A percentile compares a stretch with the other conserved stretches of the same genome.
phyloP scores from a whole-genome alignment of 2,888 invertebrate species.

The Diachrysia chrysitis region DNA sequence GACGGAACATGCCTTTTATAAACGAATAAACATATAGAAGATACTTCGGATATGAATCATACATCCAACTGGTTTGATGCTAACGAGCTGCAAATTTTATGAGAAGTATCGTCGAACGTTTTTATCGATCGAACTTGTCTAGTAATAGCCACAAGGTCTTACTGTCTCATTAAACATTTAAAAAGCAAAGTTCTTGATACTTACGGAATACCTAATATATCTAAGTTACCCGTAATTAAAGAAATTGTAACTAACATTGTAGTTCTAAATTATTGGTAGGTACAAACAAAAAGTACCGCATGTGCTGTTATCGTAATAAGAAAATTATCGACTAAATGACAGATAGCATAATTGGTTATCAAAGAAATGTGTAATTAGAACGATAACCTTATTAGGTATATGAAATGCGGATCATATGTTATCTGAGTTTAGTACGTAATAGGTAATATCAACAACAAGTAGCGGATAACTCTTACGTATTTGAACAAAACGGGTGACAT shows the following conservation, averaged over 20 bases:
- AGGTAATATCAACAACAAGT: neutral
- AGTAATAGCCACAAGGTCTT: no score
- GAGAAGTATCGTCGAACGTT: neutral
- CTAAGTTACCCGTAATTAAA: neutral
- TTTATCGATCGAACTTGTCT: neutral
- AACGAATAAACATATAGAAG: neutral
- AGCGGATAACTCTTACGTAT: neutral
- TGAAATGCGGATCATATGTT: neutral
- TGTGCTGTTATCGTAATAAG: neutral
- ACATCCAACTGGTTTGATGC: neutral
- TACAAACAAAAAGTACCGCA: neutral
- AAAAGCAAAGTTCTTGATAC: neutral
- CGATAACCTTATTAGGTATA: neutral
- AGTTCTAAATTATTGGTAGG: no score
- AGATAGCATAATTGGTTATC: conserved; percentile 2
- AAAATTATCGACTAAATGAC: conserved; percentile 1
- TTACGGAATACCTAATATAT: neutral
- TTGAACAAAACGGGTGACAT: no score
- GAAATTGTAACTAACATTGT: neutral
- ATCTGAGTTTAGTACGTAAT: neutral
- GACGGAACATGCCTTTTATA: neutral
- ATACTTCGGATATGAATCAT: neutral
- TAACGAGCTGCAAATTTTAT: neutral
- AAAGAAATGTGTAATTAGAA: conserved; percentile 13
- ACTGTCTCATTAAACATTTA: no score